phyloP scores from a whole-genome alignment of 2,797 vertebrate genomes.

The Capromys pilorides region DNA sequence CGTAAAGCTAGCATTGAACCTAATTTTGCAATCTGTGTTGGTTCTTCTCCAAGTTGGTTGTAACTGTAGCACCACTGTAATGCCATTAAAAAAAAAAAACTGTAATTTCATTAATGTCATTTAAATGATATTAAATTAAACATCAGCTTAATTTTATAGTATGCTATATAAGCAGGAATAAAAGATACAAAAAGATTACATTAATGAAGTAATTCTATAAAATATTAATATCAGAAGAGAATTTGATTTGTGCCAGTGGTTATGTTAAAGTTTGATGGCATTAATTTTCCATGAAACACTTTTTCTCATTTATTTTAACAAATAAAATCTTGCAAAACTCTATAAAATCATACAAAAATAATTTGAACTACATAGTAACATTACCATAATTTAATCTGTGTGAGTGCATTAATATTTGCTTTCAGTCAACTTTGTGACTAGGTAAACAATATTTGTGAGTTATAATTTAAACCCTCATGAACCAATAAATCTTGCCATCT shows the following conservation, averaged over 20 bases:
- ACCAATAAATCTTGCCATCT: not conserved
- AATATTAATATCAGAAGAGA: constrained; percentile 48
- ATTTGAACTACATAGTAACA: not conserved
- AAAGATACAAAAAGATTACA: constrained; percentile 47
- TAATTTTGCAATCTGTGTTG: not conserved
- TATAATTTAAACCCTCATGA: not conserved
- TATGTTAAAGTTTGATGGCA: constrained; percentile 30
- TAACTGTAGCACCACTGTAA: not conserved
- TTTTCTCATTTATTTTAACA: constrained; percentile 57
- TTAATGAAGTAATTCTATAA: constrained; percentile 44
- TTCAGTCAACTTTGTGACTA: constrained; percentile 29
- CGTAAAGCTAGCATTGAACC: not conserved
- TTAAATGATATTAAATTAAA: constrained; percentile 58
- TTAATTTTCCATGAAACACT: constrained; percentile 44
- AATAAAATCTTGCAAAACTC: constrained; percentile 38
- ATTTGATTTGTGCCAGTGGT: constrained; percentile 64
- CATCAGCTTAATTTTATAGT: constrained; percentile 63
- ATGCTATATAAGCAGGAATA: constrained; percentile 14
- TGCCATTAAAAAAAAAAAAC: not conserved
- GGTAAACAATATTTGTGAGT: not conserved
- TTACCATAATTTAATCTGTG: not conserved
- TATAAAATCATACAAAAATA: constrained; percentile 57
- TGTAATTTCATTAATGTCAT: not conserved
- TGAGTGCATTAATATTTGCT: constrained; percentile 45
- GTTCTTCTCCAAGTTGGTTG: not conserved